A percentile compares a stretch with the other conserved stretches of the same genome.
These are phyloP conservation scores for Sphinx pinastri DNA, from an alignment of 2,888 invertebrate species.

Conservation along the genomic window DNA sequence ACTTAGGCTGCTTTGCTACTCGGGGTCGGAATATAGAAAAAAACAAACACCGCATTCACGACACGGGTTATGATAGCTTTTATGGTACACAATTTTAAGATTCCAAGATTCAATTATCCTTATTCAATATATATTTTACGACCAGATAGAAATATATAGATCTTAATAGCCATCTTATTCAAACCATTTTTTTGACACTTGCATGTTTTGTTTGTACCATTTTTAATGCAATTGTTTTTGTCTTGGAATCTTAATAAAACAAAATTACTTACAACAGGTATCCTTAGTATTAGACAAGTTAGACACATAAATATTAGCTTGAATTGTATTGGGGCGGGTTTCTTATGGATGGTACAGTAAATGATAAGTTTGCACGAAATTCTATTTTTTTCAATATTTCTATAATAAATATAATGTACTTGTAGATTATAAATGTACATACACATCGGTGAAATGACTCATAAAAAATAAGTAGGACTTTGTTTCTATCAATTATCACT, in stretches of 20 bases:
- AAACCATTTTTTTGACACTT: no score
- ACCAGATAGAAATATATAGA: neutral
- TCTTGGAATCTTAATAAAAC: conserved; percentile 25
- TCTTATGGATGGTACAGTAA: neutral
- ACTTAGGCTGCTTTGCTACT: no score
- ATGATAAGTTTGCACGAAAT: neutral
- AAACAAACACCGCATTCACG: conserved; percentile 9
- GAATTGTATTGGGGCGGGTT: neutral
- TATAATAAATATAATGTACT: no score
- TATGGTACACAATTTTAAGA: conserved; percentile 24
- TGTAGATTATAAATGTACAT: no score
- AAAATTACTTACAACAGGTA: conserved; percentile 28
- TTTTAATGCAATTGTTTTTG: neutral
- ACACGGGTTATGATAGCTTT: conserved; percentile 25
- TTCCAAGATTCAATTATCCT: neutral
- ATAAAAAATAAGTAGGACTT: no score
- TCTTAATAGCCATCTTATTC: no score
- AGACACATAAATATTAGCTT: conserved; percentile 39
- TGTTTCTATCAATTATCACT: no score
- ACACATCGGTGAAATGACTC: no score
- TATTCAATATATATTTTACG: neutral
- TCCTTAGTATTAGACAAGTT: conserved; percentile 27
- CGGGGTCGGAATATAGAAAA: neutral
- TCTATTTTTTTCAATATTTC: no score
- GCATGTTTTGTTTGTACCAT: no score